Conservation (phyloP, 2,113 vertebrate genomes). For the Emydura subglobosa region DNA sequence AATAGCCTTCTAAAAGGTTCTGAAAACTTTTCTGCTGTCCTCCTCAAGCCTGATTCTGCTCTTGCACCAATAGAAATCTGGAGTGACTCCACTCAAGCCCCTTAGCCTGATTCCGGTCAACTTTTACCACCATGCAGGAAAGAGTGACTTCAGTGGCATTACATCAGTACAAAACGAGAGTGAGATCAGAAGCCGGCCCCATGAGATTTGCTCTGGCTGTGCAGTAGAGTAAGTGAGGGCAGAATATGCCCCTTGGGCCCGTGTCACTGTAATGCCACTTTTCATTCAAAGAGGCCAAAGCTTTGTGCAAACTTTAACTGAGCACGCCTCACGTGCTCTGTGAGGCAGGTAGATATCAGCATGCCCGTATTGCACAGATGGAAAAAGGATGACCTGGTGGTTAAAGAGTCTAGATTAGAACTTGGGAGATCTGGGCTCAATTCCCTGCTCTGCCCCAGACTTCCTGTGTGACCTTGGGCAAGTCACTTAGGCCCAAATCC, state of each 20-base stretch:
- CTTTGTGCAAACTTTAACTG: background rate
- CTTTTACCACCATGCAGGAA: background rate
- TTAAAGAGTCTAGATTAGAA: no score
- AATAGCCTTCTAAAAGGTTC: background rate
- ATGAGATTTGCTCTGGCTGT: background rate
- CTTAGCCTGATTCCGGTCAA: background rate
- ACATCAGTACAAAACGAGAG: background rate
- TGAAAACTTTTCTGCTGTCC: background rate
- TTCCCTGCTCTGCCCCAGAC: background rate
- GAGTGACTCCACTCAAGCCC: background rate
- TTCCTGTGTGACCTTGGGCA: background rate
- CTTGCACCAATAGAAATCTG: background rate
- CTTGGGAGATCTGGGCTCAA: background rate
- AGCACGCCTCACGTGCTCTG: background rate
- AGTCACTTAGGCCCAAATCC: background rate
- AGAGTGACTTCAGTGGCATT: background rate
- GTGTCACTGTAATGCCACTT: background rate
- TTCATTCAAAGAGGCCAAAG: background rate
- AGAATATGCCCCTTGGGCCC: background rate
- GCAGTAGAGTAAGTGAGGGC: background rate
- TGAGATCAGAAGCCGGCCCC: background rate
- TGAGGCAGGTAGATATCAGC: background rate
- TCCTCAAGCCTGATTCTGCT: background rate
- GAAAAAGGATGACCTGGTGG: background rate
- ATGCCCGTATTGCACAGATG: background rate